A percentile compares a stretch with the other conserved stretches of the same genome.
These are phyloP conservation scores for Aplodontia rufa DNA, from an alignment of 2,113 vertebrate species.

Conservation along the genomic window DNA sequence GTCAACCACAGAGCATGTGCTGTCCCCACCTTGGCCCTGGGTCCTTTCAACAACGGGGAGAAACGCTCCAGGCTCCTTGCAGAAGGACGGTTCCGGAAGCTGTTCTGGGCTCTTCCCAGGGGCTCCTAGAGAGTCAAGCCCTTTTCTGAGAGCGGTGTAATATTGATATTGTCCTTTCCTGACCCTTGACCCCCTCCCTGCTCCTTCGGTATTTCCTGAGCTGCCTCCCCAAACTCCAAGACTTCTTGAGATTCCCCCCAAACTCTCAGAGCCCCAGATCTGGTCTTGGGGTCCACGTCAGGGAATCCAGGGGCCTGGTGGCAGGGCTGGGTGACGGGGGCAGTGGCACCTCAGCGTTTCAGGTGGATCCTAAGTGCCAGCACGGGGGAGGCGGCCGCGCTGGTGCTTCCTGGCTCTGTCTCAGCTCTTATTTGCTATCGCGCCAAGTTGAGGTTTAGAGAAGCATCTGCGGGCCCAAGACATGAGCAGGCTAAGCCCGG, in stretches of 20 bases:
- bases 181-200: not conserved
- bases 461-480: not conserved
- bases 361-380: not conserved
- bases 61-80: not conserved
- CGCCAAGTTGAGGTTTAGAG: not conserved
- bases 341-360: not conserved
- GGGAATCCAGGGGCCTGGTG: not conserved
- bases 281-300: not conserved
- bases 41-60: not conserved
- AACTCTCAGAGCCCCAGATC: not conserved
- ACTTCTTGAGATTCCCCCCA: not conserved
- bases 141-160: not conserved
- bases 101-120: not conserved
- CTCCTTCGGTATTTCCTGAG: not conserved
- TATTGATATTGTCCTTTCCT: not conserved
- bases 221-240: not conserved
- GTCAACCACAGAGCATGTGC: not conserved
- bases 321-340: not conserved
- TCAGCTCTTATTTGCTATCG: not conserved
- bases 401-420: accelerated
- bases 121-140: too few relatives aligned
- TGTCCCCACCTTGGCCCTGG: not conserved
- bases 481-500: not conserved
- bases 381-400: not conserved
- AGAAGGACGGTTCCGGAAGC: not conserved